Base-by-base conservation (phyloP, 2,797 vertebrate genomes). In the Nannoperca australis region DNA sequence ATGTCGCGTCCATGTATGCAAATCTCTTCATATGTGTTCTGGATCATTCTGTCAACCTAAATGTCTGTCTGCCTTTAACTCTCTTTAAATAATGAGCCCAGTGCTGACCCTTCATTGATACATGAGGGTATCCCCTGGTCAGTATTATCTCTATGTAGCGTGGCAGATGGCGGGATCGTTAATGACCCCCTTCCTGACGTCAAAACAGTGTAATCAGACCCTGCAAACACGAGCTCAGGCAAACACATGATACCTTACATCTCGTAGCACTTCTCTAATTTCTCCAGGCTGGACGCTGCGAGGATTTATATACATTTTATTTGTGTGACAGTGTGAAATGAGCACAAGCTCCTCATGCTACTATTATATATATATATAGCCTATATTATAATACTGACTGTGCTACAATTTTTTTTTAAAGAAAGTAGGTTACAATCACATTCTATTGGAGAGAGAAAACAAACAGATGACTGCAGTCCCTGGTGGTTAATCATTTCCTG, bases 141-240 rank as follows among this genome's bases (percentile, higher is more conserved):
- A 30, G 61, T 50, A 5, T 60, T 24, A 34, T 56, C 58, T 77
- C 22, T 66, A 49, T 69, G 64, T 61, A 36, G 44, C 70, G 36
- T 47, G 69, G 73, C 85, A 86, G 86, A 88, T 88, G 85, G 89
- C n/a, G 65, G 70, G 76, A 42, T 87, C 55, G 81, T 83, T 86
- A 88, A 82, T 75, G 79, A 87, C 82, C 78, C 49, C 75, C 76
- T 66, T 73, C 63, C 73, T 85, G 77, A 90, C 86, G 73, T 86
- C 90, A 81, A 86, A 92, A 92, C 82, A 86, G 70, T 79, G 88
- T 88, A 85, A 93, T 90, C 85, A 87, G 76, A 89, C 24, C 83
- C 83, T 59, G 80, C 78, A 64, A 86, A 85, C 88, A 88, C 40
- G 53, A 89, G 80, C 76, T 60, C 73, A 60, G 70, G 27, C 81